A percentile compares a stretch with the other conserved stretches of the same genome.
These are phyloP conservation scores for Diceros bicornis DNA, from an alignment of 2,797 vertebrate species.

Conservation along the genomic window DNA sequence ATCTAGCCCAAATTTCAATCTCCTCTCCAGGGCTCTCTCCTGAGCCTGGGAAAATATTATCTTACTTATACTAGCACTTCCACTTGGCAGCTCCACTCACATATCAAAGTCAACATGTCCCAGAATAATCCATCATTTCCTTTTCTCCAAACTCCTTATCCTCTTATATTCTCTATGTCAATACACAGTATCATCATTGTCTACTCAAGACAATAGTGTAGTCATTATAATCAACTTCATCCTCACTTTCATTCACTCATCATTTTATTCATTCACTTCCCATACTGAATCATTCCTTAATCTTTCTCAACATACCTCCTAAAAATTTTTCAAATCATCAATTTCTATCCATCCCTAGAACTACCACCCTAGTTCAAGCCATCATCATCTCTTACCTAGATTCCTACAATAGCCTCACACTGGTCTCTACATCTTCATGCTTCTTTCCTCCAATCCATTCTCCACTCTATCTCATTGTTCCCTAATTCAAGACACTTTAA, in stretches of 20 bases:
- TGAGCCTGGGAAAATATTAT: slow-evolving; percentile 24
- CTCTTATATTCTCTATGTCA: background rate
- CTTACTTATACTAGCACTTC: background rate
- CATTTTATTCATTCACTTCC: background rate
- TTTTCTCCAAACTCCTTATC: background rate
- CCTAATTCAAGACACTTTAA: background rate
- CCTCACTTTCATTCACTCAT: background rate
- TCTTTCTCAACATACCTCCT: background rate
- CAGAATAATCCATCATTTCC: background rate
- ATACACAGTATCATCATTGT: background rate
- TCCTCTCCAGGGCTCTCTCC: background rate
- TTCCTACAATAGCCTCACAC: background rate
- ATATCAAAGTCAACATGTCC: background rate
- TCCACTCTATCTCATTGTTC: background rate
- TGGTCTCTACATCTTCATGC: background rate
- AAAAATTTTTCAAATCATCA: background rate
- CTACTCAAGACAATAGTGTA: background rate
- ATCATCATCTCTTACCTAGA: background rate
- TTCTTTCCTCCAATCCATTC: background rate
- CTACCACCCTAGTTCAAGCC: background rate
- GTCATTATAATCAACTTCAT: background rate
- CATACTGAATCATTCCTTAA: background rate
- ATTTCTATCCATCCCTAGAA: background rate
- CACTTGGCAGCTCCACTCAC: background rate
- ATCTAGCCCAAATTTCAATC: background rate